These are phyloP conservation scores for Noctua janthina DNA, from an alignment of 2,888 invertebrate genomes.

Conservation along the genomic window DNA sequence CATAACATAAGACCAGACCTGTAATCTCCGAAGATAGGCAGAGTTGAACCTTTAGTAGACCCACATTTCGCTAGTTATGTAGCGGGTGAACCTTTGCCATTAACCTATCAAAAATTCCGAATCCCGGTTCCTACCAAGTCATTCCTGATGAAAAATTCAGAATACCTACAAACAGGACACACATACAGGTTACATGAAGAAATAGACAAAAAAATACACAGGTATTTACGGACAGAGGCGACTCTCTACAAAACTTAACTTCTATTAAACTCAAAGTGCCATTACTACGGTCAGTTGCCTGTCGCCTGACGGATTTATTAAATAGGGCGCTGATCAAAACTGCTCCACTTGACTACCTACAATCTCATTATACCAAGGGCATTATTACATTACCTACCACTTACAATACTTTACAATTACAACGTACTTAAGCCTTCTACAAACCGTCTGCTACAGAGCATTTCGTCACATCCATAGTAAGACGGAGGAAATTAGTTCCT, in stretches of 20 bases:
- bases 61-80: background rate
- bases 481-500: slow-evolving; percentile 3
- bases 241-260: background rate
- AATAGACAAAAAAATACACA: background rate
- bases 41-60: background rate
- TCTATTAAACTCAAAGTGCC: background rate
- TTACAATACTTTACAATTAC: slow-evolving; percentile 35
- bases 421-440: slow-evolving; percentile 19
- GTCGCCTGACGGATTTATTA: background rate
- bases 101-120: background rate
- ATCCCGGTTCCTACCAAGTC: background rate
- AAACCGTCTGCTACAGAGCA: background rate
- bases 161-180: background rate
- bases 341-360: background rate
- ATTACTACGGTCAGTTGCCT: background rate
- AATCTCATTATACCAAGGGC: slow-evolving; percentile 14
- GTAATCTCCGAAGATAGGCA: background rate
- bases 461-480: slow-evolving; percentile 42
- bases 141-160: background rate
- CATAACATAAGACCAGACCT: background rate
- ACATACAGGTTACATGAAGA: background rate
- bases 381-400: slow-evolving; percentile 14
- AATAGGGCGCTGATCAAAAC: background rate
- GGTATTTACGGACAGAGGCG: background rate
- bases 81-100: background rate